A percentile compares a stretch with the other conserved stretches of the same genome.
These are phyloP conservation scores for Sinhomidia bicolor DNA, from an alignment of 2,888 invertebrate genomes.

Conservation along the genomic window DNA sequence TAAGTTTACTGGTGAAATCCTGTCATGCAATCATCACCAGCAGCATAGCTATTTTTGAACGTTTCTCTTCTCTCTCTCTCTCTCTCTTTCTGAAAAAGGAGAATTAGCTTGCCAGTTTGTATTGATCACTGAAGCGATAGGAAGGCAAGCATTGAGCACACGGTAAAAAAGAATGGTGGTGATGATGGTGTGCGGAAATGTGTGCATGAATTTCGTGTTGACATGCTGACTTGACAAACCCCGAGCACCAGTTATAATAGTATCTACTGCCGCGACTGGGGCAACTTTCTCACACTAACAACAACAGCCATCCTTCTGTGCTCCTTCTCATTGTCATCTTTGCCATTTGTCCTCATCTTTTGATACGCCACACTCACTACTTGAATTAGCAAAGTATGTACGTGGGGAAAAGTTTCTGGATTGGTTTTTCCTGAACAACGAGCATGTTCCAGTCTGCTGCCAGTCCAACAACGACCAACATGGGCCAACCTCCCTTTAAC, in stretches of 20 bases:
- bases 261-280: neutral
- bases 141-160: neutral
- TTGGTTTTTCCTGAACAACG: neutral
- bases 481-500: constrained; percentile 1
- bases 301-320: neutral
- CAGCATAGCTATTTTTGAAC: too few relatives aligned
- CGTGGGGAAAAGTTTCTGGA: neutral
- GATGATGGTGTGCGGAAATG: neutral
- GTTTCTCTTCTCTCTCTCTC: too few relatives aligned
- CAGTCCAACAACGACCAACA: neutral
- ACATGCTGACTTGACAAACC: constrained; percentile 64
- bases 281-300: constrained; percentile 13
- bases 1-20: too few relatives aligned
- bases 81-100: neutral
- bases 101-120: constrained; percentile 6
- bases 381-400: neutral
- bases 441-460: neutral
- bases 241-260: neutral
- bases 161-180: neutral
- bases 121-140: neutral
- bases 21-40: too few relatives aligned
- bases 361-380: neutral
- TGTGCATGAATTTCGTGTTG: constrained; percentile 53
- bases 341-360: neutral
- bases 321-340: neutral